A percentile compares a stretch with the other conserved stretches of the same genome.
These are phyloP conservation scores for Carcina quercana DNA, from an alignment of 2,888 invertebrate genomes.

Conservation along the genomic window DNA sequence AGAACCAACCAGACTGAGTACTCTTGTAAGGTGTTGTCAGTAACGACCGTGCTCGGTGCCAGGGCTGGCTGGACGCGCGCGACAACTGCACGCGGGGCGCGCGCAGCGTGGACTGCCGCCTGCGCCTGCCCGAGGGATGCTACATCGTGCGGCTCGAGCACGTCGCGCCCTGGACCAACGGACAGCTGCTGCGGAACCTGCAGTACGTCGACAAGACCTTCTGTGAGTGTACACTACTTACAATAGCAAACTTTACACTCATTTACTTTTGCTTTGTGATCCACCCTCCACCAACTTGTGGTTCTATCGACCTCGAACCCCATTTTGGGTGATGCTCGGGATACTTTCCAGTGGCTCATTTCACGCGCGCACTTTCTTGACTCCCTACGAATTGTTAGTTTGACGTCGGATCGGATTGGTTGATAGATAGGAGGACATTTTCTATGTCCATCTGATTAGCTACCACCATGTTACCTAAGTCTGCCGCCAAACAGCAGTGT, in stretches of 20 bases:
- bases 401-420: too few species aligned
- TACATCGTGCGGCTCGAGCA: conserved; percentile 25
- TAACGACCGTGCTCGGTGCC: too few species aligned
- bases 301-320: not conserved
- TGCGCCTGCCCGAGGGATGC: conserved; percentile 17
- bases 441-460: too few species aligned
- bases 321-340: not conserved
- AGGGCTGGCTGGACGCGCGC: conserved; percentile 3
- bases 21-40: too few species aligned
- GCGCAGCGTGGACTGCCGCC: conserved; percentile 19
- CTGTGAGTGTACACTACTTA: conserved; percentile 24
- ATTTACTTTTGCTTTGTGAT: not conserved
- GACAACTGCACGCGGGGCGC: conserved; percentile 14
- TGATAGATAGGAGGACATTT: too few species aligned
- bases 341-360: too few species aligned
- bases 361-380: too few species aligned
- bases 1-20: too few species aligned
- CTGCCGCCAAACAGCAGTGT: too few species aligned
- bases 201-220: conserved; percentile 13
- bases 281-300: not conserved
- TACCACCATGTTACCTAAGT: too few species aligned
- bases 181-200: conserved; percentile 11
- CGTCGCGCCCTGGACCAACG: conserved; percentile 33
- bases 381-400: too few species aligned
- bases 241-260: not conserved